Evolutionary conservation across 1,140 invertebrate genomes (phyloP).

Genomic region (Condylostylus longicornis): DNA sequence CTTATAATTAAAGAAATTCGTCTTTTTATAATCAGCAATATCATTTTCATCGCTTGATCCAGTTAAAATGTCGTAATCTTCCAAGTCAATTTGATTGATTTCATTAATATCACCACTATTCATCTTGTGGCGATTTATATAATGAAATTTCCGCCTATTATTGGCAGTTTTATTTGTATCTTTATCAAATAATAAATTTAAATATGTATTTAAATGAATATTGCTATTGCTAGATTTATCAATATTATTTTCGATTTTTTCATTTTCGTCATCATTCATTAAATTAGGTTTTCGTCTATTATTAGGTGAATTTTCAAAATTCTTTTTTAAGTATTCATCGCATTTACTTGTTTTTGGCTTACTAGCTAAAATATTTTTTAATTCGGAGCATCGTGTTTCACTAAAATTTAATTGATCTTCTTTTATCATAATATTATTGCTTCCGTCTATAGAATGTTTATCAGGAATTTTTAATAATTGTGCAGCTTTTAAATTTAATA

Average conservation of each 20-base stretch:
- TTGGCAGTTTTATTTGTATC: constrained; percentile 9
- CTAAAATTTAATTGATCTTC: constrained; percentile 15
- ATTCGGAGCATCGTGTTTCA: constrained; percentile 11
- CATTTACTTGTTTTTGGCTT: too few species aligned
- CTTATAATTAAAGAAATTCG: constrained; percentile 20
- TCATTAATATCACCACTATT: background rate
- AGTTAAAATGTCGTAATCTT: constrained; percentile 12
- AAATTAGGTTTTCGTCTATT: constrained; percentile 14
- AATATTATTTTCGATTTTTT: constrained; percentile 13
- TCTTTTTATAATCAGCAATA: constrained; percentile 9
- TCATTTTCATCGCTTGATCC: constrained; percentile 23
- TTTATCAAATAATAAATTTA: constrained; percentile 21
- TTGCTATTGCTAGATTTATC: too few species aligned
- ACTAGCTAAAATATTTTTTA: too few species aligned
- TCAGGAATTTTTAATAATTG: constrained; percentile 8
- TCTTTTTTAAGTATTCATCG: constrained; percentile 12
- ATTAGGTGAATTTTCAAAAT: constrained; percentile 20
- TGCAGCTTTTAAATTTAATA: constrained; percentile 20
- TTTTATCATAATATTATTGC: constrained; percentile 18
- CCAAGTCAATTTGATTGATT: constrained; percentile 6
- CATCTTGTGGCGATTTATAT: background rate
- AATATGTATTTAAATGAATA: constrained; percentile 11
- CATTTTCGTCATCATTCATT: constrained; percentile 3
- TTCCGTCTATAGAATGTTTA: constrained; percentile 7
- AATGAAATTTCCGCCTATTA: background rate